A percentile compares a stretch with the other conserved stretches of the same genome.
These are phyloP conservation scores for Mesorhabditis sp. DNA, from an alignment of 2,888 invertebrate species.

Conservation along the genomic window DNA sequence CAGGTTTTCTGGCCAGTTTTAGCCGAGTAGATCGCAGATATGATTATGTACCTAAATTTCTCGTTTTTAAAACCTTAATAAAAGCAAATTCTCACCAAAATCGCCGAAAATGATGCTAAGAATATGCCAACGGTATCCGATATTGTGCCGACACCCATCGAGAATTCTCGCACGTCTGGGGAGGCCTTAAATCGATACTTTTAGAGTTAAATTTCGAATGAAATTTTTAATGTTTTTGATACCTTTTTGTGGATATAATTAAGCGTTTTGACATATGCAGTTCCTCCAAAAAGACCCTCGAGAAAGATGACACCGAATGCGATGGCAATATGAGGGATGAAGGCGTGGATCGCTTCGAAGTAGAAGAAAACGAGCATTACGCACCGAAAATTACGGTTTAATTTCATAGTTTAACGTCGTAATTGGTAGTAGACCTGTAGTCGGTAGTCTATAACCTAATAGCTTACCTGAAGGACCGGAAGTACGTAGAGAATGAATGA, in stretches of 20 bases:
- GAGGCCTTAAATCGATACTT: background rate
- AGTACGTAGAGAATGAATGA: conserved; percentile 4
- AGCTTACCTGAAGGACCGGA: background rate
- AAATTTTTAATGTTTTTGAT: background rate
- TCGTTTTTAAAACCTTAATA: background rate
- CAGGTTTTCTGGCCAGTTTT: too few relatives aligned
- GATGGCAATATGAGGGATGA: background rate
- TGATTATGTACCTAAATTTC: background rate
- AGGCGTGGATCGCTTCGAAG: background rate
- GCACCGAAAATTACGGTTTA: background rate
- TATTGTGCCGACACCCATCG: background rate
- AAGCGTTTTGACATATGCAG: background rate
- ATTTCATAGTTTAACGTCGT: background rate
- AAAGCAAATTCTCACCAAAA: background rate
- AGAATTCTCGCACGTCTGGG: background rate
- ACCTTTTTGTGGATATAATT: background rate
- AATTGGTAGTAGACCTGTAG: too few relatives aligned
- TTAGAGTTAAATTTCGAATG: too few relatives aligned
- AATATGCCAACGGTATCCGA: background rate
- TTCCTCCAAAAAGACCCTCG: background rate
- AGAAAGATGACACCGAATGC: conserved; percentile 1
- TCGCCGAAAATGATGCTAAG: background rate
- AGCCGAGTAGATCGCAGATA: background rate
- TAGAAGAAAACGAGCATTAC: conserved; percentile 3
- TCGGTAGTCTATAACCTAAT: conserved; percentile 6